phyloP scores from a whole-genome alignment of 2,797 vertebrate genomes.

The Enteromius fasciolatus region DNA sequence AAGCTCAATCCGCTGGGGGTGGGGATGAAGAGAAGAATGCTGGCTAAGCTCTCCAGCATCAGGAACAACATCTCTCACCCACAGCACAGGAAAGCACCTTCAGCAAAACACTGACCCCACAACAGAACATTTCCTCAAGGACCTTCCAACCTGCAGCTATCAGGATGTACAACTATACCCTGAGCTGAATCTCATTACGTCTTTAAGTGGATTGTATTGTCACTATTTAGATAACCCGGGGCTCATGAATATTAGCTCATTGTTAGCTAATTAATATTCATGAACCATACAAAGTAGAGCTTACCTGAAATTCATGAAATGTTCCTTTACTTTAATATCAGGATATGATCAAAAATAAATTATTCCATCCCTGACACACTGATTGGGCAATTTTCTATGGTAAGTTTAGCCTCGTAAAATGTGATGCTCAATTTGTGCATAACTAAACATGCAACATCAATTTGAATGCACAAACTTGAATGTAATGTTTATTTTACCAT shows the following conservation, averaged over 20 bases:
- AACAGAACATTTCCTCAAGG: not conserved
- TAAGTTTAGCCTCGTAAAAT: not conserved
- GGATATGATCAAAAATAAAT: not conserved
- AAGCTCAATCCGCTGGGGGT: not conserved
- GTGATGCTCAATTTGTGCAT: not conserved
- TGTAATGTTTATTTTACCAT: not conserved
- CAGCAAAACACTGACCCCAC: constrained; percentile 7
- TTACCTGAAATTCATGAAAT: not conserved
- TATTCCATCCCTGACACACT: not conserved
- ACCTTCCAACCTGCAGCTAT: not conserved
- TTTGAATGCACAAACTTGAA: not conserved
- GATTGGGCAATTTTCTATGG: too few relatives aligned
- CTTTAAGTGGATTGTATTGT: not conserved
- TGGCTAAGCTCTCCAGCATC: constrained; percentile 33
- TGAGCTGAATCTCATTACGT: not conserved
- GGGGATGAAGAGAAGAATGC: constrained; percentile 15
- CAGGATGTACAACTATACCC: constrained; percentile 1
- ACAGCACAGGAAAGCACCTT: constrained; percentile 23
- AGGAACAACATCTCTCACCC: constrained; percentile 31
- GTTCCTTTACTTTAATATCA: not conserved
- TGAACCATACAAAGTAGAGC: not conserved
- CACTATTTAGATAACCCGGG: not conserved
- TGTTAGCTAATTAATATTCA: not conserved
- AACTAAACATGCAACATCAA: not conserved
- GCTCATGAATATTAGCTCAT: not conserved